phyloP scores from a whole-genome alignment of 2,797 vertebrate species.

The Falco berigora region DNA sequence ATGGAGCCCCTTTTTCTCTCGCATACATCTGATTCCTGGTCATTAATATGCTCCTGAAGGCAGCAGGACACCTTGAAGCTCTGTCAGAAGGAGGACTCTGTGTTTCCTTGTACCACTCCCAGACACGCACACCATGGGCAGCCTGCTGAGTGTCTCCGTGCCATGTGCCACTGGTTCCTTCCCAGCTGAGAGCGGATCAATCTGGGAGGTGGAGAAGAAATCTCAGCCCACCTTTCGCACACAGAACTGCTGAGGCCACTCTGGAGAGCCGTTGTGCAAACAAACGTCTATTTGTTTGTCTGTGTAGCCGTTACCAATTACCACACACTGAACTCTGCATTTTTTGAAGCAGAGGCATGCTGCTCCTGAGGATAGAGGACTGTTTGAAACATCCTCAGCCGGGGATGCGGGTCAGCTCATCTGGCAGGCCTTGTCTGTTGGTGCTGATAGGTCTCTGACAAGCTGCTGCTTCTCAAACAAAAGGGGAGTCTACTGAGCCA shows the following conservation, averaged over 20 bases:
- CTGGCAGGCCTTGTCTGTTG: not conserved
- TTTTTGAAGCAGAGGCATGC: not conserved
- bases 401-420: not conserved
- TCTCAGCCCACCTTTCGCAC: not conserved
- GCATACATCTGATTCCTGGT: not conserved
- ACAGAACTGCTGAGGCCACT: not conserved
- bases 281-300: not conserved
- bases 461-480: not conserved
- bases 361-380: not conserved
- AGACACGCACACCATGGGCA: not conserved
- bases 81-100: not conserved
- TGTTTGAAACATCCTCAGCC: not conserved
- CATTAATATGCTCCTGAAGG: not conserved
- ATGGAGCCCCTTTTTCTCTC: not conserved
- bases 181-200: not conserved
- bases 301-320: not conserved
- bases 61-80: not conserved
- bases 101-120: not conserved
- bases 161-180: rapidly evolving
- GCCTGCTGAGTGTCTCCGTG: not conserved
- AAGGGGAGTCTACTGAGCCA: not conserved
- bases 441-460: not conserved
- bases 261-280: not conserved
- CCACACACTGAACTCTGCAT: not conserved
- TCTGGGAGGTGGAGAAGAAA: not conserved